Evolutionary conservation across 2,797 vertebrate species (phyloP), one percentile per base, ranked within the genome.

Genomic region (Crocodylus rhombifer): DNA sequence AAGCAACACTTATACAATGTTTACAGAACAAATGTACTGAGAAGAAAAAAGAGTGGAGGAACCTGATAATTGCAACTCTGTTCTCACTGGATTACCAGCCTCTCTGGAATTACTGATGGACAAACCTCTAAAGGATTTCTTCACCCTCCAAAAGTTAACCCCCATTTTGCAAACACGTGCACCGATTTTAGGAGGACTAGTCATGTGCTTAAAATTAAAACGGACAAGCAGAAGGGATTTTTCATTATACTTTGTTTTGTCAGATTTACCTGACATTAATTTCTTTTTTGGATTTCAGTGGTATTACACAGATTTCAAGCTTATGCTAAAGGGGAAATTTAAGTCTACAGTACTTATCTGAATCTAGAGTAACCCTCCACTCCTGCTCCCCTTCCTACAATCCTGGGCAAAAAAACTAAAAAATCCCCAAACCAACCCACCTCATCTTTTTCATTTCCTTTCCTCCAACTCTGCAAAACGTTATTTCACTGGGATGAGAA

Each of bases 371-470:
- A 77, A 42, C 21, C 65, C 12, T 63, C 30, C 3, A 51, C 42
- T 57, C 7, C 23, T 21, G 0, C 3, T 0, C 9, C 18, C 15
- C 4, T 62, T 11, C 42, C 25, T 16, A 26, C 18, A 15, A 0
- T 11, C 0, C 1, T 1, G 7, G 64, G 23, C 1, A 7, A 57
- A 63, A 20, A 13, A 9, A 10, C 42, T 42, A 42, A 42, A 42
- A 42, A 42, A 42, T 9, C 42, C 42, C 42, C 42, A 51, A 51
- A 51, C 42, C 42, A 51, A 51, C 42, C 42, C 42, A 14, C 7
- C 20, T 74, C 20, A 51, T 58, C 75, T 2, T 51, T 23, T 55
- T 62, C 3, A 0, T 16, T 73, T 15, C 51, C 11, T 69, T 87
- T 42, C 33, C 33, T 51, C 42, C 57, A 86, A 17, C 21, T 85